These are phyloP conservation scores for Schizothorax lantsangensis DNA, from an alignment of 2,797 vertebrate species.

Conservation along the genomic window DNA sequence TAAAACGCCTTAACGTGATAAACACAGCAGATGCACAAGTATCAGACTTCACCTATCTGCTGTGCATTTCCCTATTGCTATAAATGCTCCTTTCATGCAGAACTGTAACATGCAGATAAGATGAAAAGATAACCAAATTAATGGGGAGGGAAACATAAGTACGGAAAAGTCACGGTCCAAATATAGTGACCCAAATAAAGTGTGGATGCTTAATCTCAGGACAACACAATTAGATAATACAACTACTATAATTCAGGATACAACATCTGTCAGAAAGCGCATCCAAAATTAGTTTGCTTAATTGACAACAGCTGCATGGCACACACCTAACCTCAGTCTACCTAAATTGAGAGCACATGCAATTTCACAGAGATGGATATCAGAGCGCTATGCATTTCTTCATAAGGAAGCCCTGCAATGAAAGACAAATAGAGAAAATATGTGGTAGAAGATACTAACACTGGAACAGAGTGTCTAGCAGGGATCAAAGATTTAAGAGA, in stretches of 20 bases:
- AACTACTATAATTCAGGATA: not conserved
- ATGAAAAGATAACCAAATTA: constrained; percentile 72
- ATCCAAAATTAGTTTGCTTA: not conserved
- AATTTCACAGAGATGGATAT: constrained; percentile 16
- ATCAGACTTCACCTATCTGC: constrained; percentile 49
- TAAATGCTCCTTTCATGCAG: constrained; percentile 53
- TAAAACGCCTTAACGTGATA: not conserved
- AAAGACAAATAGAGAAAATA: not conserved
- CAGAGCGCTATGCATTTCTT: not conserved
- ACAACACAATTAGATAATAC: not conserved
- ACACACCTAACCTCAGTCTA: not conserved
- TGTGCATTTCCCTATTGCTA: constrained; percentile 59
- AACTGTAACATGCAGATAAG: constrained; percentile 60
- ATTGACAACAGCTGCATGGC: not conserved
- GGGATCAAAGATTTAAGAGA: not conserved
- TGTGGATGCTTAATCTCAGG: not conserved
- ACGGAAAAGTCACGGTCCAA: constrained; percentile 41
- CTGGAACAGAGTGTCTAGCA: not conserved
- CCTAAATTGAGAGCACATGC: not conserved
- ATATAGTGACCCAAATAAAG: constrained; percentile 60
- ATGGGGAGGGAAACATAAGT: constrained; percentile 40
- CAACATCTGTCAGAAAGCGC: not conserved
- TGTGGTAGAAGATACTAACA: not conserved
- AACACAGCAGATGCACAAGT: constrained; percentile 36
- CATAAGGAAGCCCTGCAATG: not conserved